Conservation (phyloP, 1,140 invertebrate genomes). For the Atta texana region DNA sequence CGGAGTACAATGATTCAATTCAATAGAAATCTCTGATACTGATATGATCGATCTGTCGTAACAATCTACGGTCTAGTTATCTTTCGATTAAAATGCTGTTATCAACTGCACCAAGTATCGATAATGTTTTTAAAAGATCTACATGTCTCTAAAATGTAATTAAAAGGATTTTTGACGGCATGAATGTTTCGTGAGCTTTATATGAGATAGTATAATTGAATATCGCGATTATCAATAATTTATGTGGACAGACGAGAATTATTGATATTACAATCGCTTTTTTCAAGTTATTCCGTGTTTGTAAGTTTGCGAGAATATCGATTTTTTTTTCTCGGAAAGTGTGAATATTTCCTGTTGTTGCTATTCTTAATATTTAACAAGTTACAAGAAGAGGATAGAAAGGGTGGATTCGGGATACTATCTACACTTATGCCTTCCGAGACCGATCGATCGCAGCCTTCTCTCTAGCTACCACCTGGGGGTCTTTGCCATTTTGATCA, state of each 20-base stretch:
- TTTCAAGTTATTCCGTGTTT: not conserved
- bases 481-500: constrained; percentile 67
- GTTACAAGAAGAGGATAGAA: not conserved
- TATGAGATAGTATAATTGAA: not conserved
- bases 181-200: not conserved
- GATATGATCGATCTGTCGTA: not conserved
- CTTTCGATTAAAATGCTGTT: constrained; percentile 27
- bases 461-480: constrained; percentile 50
- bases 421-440: constrained; percentile 53
- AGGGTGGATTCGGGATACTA: constrained; percentile 47
- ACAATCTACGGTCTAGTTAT: not conserved
- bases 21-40: not conserved
- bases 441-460: constrained; percentile 71
- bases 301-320: not conserved
- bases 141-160: not conserved
- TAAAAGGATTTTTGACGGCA: not conserved
- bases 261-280: too few relatives aligned
- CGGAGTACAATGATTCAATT: not conserved
- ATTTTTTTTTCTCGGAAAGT: not conserved
- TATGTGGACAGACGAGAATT: not conserved
- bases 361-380: constrained; percentile 43
- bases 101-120: constrained; percentile 23
- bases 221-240: constrained; percentile 3
- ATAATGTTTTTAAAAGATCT: constrained; percentile 7
- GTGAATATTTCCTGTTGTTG: not conserved